Evolutionary conservation across 2,888 invertebrate genomes (phyloP).

Genomic region (Drosophila subquinaria): DNA sequence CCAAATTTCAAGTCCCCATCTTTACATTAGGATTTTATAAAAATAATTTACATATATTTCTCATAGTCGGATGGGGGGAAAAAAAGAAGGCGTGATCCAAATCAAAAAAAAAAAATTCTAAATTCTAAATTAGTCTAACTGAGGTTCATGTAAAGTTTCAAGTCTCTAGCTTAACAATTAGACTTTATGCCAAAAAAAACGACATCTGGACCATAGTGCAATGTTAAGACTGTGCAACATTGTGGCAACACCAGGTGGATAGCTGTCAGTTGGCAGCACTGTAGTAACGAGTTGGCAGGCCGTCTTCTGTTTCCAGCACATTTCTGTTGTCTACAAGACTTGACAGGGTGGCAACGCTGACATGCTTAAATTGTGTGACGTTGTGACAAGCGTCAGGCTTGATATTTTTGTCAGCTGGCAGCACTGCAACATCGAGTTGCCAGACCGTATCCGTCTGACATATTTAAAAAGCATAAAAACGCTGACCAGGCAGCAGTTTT

Average conservation of each 20-base stretch:
- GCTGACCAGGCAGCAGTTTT: not conserved
- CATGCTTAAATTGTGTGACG: not conserved
- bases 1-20: too few relatives aligned
- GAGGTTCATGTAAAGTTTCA: too few relatives aligned
- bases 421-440: not conserved
- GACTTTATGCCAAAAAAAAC: too few relatives aligned
- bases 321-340: too few relatives aligned
- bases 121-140: too few relatives aligned
- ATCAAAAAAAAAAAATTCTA: too few relatives aligned
- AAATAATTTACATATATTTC: too few relatives aligned
- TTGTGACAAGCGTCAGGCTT: not conserved
- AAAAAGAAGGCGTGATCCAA: too few relatives aligned
- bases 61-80: too few relatives aligned
- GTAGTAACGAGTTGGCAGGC: not conserved
- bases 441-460: not conserved
- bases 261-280: not conserved
- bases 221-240: not conserved
- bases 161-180: too few relatives aligned
- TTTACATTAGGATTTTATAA: too few relatives aligned
- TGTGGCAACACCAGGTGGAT: conserved; percentile 2
- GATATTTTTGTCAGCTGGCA: not conserved
- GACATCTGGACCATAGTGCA: too few relatives aligned
- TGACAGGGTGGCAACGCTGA: conserved; percentile 1
- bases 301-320: not conserved
- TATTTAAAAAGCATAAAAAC: not conserved